Base-by-base conservation (phyloP, 2,888 invertebrate species). In the Torymus tubicola region DNA sequence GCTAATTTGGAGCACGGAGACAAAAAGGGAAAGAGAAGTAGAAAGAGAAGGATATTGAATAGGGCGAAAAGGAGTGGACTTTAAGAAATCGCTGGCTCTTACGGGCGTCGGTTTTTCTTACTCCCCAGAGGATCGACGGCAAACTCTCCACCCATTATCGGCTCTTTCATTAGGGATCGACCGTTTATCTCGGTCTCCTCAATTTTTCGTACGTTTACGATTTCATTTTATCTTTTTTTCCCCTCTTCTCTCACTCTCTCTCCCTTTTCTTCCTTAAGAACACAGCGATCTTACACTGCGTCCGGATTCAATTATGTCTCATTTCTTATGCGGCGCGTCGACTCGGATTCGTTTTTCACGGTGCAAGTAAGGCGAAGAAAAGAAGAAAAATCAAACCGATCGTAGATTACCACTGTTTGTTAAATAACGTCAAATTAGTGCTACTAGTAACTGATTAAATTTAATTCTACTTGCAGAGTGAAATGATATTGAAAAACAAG, bases 141-240 rank as follows among this genome's bases (percentile, higher is more conserved):
- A 63, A 71, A 53, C 71, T 71, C 31, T 42, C 57, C 21, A 14
- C 72, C 72, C 53, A 71, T 78, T 78, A 77, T 77, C 63, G 60
- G 72, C 60, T 69, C 69, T 78, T 78, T 78, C 67, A 78, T 78
- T 78, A 78, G 72, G 55, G 8, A 5, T 68, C 50, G 21, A 13
- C 61, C 78, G 58, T 78, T 78, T 72, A 78, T 78, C 78, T 73
- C 67, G 61, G 61, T 68, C 65, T 64, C 61, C 61, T 72, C 61
- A 42, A 65, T 70, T 70, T 64, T 64, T 57, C 64, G 50, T 55
- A 42, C 63, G 61, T n/a, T 63, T 64, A 63, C 55, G 55, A 31
- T 31, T 8, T 31, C 31, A 3, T 8, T 31, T 55, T 55, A 52
- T 55, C 67, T n/a, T 14, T 11, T 50, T 65, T 53, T 24, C 52